Base-by-base conservation (phyloP, 2,113 vertebrate genomes). In the Coptodon rendalli region DNA sequence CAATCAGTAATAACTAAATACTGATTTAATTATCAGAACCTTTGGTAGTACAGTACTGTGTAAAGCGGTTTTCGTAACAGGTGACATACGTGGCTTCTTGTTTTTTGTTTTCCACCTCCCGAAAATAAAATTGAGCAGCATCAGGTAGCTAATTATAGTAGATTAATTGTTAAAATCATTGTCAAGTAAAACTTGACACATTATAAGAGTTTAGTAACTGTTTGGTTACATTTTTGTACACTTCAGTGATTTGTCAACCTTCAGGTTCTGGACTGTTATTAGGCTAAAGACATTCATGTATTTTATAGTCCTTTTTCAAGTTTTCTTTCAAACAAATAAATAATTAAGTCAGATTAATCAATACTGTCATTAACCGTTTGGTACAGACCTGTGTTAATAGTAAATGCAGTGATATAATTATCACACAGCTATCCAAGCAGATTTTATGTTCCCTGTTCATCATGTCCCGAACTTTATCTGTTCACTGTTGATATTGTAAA, bases 291-390 rank as follows among this genome's bases (percentile, higher is more conserved):
- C 34, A 22, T 22, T 38, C 19, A 22, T 22, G 61, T 22, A 0
- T 38, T 68, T 68, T 68, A 38, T 22, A 0, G 31, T 66, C 61
- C 61, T 66, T 66, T 61, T n/a, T 12, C 29, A 61, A 61, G 57
- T 61, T 19, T 66, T 36, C 31, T 63, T 7, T 19, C 61, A 36
- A 36, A 66, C 61, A 66, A 66, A 12, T 66, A 66, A n/a, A 66
- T 38, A 66, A 66, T 38, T 66, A 10, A 66, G 61, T 66, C 31
- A 66, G 17, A 66, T 66, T 66, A 66, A 66, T 66, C 31, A 66
- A 38, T 66, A 12, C 31, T 66, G 31, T 2, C 61, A 66, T 36
- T 66, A 5, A 66, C 31, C 2, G 4, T 0, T n/a, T 66, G 31
- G 10, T n/a, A 7, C 31, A 66, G 31, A 36, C 61, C 31, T 66